Evolutionary conservation across 2,888 invertebrate species (phyloP).

Genomic region (Epicampocera succincta): DNA sequence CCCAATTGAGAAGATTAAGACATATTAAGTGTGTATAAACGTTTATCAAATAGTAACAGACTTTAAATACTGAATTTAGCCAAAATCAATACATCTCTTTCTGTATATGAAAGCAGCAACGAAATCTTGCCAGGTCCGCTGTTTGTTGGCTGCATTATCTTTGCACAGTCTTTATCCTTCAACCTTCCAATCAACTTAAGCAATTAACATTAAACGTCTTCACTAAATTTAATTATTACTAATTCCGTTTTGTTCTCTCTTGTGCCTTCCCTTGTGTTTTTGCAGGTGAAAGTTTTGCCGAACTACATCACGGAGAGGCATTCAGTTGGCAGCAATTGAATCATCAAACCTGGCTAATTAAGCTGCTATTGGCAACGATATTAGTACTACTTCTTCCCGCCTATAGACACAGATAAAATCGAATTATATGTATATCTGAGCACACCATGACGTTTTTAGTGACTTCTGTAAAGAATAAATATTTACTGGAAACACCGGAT

Average conservation of each 20-base stretch:
- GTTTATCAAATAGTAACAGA: no score
- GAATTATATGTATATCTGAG: conserved; percentile 9
- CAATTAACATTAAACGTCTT: conserved; percentile 43
- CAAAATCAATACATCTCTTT: no score
- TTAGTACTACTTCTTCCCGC: conserved; percentile 71
- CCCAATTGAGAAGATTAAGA: no score
- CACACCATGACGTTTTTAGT: neutral
- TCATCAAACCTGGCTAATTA: conserved; percentile 72
- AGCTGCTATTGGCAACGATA: conserved; percentile 71
- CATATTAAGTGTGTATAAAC: no score
- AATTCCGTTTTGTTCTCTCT: conserved; percentile 23
- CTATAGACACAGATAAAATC: conserved; percentile 76
- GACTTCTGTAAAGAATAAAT: conserved; percentile 3
- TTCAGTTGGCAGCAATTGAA: conserved; percentile 66
- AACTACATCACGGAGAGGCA: conserved; percentile 83
- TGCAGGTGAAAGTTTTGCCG: conserved; percentile 85
- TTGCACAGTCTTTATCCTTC: conserved; percentile 16
- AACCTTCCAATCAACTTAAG: conserved; percentile 14
- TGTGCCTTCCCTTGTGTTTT: conserved; percentile 35
- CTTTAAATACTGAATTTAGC: no score
- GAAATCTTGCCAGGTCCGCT: neutral
- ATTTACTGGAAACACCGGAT: neutral
- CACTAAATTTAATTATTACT: conserved; percentile 42
- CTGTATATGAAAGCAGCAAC: no score
- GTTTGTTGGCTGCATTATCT: conserved; percentile 8